Evolutionary conservation across 2,797 vertebrate genomes (phyloP).

Genomic region (Muscicapa comitata): DNA sequence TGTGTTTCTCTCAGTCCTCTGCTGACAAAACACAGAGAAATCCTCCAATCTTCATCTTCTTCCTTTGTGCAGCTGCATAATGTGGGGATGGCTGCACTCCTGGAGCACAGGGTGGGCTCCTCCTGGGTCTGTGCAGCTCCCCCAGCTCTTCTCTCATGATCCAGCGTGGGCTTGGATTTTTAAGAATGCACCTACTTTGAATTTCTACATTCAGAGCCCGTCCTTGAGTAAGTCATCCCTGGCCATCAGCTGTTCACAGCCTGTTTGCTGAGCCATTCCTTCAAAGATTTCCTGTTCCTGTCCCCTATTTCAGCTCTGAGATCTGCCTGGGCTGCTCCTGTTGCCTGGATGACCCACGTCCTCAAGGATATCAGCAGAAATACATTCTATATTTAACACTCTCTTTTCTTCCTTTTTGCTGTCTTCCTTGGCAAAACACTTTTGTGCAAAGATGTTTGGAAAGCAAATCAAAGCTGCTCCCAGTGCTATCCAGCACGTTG

Average conservation of each 20-base stretch:
- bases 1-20: not conserved
- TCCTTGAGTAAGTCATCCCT: not conserved
- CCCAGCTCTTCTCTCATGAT: not conserved
- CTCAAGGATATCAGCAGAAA: not conserved
- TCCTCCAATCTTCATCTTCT: fast-evolving
- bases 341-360: not conserved
- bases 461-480: not conserved
- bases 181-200: not conserved
- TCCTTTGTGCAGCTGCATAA: not conserved
- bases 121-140: not conserved
- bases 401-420: not conserved
- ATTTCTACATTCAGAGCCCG: not conserved
- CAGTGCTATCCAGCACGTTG: not conserved
- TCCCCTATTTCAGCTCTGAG: not conserved
- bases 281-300: not conserved
- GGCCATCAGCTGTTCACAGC: not conserved
- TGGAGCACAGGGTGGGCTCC: not conserved
- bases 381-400: not conserved
- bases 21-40: not conserved
- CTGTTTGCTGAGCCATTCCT: not conserved
- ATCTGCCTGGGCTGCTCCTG: not conserved
- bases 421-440: not conserved
- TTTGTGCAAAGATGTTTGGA: not conserved
- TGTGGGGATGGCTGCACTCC: not conserved
- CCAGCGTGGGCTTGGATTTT: not conserved